Base-by-base conservation (phyloP, 2,888 invertebrate genomes). In the Nebria salina region DNA sequence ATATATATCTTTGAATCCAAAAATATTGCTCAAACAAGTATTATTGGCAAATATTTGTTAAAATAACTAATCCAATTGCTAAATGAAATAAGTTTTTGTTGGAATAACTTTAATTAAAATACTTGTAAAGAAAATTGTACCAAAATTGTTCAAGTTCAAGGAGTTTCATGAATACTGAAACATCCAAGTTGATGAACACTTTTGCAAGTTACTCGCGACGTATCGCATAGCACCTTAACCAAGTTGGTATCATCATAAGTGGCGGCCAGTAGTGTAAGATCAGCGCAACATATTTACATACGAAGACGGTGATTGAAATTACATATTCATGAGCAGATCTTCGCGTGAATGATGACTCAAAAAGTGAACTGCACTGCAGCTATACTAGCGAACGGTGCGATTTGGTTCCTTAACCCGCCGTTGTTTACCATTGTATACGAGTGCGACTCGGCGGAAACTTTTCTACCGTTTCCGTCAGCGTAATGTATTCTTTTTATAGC, bases 401-500 rank as follows among this genome's bases (percentile, higher is more conserved):
- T 65, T 13, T 70, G 72, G 72, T 72, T 75, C 80, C 65, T 80
- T 80, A 70, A 75, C 75, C 72, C 54, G 6, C 43, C 75, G 75
- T 79, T 79, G 79, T 79, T 80, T 80, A 75, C 75, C 65, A 75
- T 75, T 72, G 80, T 75, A 70, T 79, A 79, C 74, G 79, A 74
- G 73, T 70, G 77, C 68, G 66, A 65, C 65, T 79, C 75, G 3
- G 43, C 73, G 70, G 75, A 70, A 77, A 80, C 75, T 72, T 75
- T 78, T 72, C 64, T 74, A 80, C 73, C 72, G 80, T 80, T 80
- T 80, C 80, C 80, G 75, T 42, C 43, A 25, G 68, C 65, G 75
- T 80, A 80, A 80, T 80, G 75, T 80, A 80, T 80, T 80, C 80
- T 80, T 80, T 80, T 80, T 80, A 80, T 80, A 75, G 80, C 75